A percentile compares a stretch with the other conserved stretches of the same genome.
Evolutionary conservation across 2,888 invertebrate species (phyloP).

Genomic region (Coelopa pilipes): DNA sequence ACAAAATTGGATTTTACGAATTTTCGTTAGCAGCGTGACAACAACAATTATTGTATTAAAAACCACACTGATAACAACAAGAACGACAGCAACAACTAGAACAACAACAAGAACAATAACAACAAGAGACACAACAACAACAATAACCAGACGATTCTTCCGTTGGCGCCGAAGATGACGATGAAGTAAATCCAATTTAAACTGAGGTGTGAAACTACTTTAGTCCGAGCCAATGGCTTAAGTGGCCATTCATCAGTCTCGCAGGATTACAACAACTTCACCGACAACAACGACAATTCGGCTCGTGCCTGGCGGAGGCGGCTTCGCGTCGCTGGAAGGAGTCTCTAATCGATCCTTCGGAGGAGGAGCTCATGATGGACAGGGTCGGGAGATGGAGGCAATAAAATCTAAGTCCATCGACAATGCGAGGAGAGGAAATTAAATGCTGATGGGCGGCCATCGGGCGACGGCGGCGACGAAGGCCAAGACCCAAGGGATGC

Average conservation of each 20-base stretch:
- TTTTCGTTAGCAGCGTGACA: conserved; percentile 2
- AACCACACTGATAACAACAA: background rate
- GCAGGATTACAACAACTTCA: background rate
- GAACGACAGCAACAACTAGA: background rate
- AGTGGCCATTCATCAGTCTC: conserved; percentile 29
- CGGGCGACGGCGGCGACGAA: too few species aligned
- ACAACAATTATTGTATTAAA: conserved; percentile 3
- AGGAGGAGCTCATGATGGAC: background rate
- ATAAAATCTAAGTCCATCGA: conserved; percentile 19
- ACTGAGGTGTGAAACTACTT: conserved; percentile 31
- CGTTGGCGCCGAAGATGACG: background rate
- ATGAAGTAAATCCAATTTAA: conserved; percentile 20
- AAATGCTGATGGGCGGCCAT: too few species aligned
- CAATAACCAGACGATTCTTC: background rate
- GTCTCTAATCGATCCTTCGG: conserved; percentile 13
- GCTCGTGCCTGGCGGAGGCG: background rate
- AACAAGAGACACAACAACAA: background rate
- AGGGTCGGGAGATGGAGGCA: background rate
- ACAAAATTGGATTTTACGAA: conserved; percentile 10
- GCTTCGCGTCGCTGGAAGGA: conserved; percentile 2
- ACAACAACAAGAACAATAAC: conserved; percentile 5
- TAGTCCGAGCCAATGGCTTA: conserved; percentile 25
- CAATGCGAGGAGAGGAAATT: background rate
- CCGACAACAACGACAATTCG: background rate
- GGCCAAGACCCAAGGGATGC: background rate